Conservation (phyloP, 1,140 invertebrate species). For the Sesamia nonagrioides region DNA sequence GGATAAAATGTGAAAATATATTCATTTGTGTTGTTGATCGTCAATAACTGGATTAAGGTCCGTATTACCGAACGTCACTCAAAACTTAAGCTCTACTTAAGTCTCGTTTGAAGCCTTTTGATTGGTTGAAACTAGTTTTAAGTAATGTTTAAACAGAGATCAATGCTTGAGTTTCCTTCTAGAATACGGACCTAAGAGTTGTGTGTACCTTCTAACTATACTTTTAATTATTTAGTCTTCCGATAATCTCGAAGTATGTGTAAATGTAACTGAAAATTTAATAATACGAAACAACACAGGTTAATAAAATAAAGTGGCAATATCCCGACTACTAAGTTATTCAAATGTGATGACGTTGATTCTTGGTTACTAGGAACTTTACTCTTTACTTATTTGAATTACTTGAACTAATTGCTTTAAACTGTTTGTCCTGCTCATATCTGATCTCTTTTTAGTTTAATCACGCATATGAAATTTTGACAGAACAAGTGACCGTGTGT, state of each 20-base stretch:
- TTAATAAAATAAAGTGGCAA: constrained; percentile 49
- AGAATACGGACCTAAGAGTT: too few species aligned
- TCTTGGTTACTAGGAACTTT: neutral
- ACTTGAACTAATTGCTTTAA: neutral
- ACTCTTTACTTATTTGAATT: too few species aligned
- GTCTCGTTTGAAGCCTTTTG: too few species aligned
- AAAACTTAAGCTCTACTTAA: too few species aligned
- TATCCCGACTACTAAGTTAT: constrained; percentile 4
- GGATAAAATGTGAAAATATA: constrained; percentile 29
- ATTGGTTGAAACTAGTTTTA: too few species aligned
- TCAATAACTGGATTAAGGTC: constrained; percentile 36
- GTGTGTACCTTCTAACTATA: constrained; percentile 44
- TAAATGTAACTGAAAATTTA: constrained; percentile 43
- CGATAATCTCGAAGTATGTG: constrained; percentile 47
- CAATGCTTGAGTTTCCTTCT: too few species aligned
- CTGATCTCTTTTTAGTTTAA: constrained; percentile 34
- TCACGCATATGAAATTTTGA: neutral
- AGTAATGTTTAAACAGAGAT: too few species aligned
- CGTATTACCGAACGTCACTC: too few species aligned
- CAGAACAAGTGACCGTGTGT: neutral
- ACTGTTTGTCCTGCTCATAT: constrained; percentile 6
- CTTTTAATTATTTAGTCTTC: constrained; percentile 52
- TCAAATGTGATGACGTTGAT: constrained; percentile 11
- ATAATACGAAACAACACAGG: constrained; percentile 29
- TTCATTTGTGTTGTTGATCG: constrained; percentile 43